Evolutionary conservation across 2,888 invertebrate genomes (phyloP), one percentile per base, ranked within the genome.

Genomic region (Nemotelus pantherinus): DNA sequence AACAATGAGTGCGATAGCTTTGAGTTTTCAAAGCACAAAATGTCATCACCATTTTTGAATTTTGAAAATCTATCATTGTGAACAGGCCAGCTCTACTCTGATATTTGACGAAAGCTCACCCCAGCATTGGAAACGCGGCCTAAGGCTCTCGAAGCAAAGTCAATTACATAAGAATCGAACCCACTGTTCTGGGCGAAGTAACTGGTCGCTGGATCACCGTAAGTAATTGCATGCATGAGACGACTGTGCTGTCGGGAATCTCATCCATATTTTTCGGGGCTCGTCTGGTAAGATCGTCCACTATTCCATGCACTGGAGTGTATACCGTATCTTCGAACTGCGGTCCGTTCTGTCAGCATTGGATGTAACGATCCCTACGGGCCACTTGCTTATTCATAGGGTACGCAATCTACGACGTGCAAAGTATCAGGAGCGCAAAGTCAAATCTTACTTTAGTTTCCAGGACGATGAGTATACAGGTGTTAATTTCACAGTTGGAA

Each of bases 341-440:
- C 89, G 98, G 98, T 88, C 97, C 96, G 10, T 98, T 97, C 87
- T 96, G 96, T 86, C 96, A 97, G 88, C 98, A 98, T 88, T 97
- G 97, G 90, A 93, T 89, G 86, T 96, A 58, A 91, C 92, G 3
- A 92, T 97, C 82, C 97, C 97, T 3, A 96, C 96, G 0, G 97
- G 97, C 10, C 97, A 97, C 87, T 93, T 95, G 80, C 88, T 92
- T 76, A 93, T 94, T n/a, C 90, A 92, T 71, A 89, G 91, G 80
- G 95, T 96, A 70, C 89, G 92, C 75, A 93, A 94, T 85, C 89
- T 98, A 80, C 93, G 95, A 85, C 90, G 97, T 79, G 98, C 97
- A 65, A 92, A 93, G 83, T 97, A 93, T 87, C 89, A 90, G 81
- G 92, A 94, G 81, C 90, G 92, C 81, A 96, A 96, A 89, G 93